Evolutionary conservation across 2,888 invertebrate genomes (phyloP).

Genomic region (Alentia gelatinosa): DNA sequence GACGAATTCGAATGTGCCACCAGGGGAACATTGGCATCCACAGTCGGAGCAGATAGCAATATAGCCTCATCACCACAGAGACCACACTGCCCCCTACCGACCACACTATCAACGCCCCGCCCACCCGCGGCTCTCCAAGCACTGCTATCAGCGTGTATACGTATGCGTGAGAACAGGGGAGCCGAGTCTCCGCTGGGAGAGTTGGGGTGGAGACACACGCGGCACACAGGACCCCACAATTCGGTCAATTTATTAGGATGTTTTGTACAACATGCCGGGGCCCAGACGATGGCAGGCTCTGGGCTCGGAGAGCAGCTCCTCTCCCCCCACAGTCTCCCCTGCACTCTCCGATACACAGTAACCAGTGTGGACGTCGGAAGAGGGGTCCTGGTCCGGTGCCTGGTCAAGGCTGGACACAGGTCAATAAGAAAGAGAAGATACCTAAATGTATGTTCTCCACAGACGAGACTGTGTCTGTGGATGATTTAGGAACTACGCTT

Average conservation of each 20-base stretch:
- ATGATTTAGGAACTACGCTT: neutral
- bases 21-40: no score
- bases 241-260: conserved; percentile 22
- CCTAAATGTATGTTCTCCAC: neutral
- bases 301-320: neutral
- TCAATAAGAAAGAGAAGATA: neutral
- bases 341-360: neutral
- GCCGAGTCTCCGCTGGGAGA: neutral
- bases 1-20: no score
- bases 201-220: neutral
- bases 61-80: neutral
- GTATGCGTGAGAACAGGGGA: no score
- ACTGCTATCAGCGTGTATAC: no score
- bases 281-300: neutral
- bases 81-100: neutral
- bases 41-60: neutral
- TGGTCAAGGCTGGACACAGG: neutral
- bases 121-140: neutral
- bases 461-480: neutral
- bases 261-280: neutral
- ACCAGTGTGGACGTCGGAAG: neutral
- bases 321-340: neutral
- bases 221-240: neutral
- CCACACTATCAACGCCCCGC: neutral
- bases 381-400: no score